Percentiles rank a stretch among this genome's conserved stretches.
phyloP scores from a whole-genome alignment of 2,113 vertebrate species.

The Pseudopodoces humilis region DNA sequence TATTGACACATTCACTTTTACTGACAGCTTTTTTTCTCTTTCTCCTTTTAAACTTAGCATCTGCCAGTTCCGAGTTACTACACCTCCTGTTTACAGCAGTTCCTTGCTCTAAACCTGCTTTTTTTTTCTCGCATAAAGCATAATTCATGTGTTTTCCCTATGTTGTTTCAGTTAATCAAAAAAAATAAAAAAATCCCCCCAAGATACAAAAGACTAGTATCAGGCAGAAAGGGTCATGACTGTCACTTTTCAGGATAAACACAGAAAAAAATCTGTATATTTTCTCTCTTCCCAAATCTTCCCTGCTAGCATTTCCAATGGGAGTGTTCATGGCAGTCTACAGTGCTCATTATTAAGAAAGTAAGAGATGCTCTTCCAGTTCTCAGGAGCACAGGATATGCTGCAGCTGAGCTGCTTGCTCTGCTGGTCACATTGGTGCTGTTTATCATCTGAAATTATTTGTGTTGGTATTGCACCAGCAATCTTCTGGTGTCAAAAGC shows the following conservation, averaged over 20 bases:
- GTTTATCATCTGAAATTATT: neutral
- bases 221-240: neutral
- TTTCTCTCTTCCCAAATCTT: neutral
- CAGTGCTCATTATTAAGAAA: neutral
- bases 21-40: neutral
- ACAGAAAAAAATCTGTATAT: neutral
- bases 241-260: neutral
- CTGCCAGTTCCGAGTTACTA: neutral
- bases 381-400: fast-evolving
- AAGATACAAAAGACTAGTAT: neutral
- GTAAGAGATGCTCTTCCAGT: neutral
- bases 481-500: neutral
- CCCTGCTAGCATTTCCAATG: neutral
- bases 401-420: neutral
- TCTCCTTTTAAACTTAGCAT: neutral
- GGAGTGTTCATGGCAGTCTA: neutral
- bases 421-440: neutral
- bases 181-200: neutral
- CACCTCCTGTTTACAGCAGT: neutral
- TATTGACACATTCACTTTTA: neutral
- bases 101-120: neutral
- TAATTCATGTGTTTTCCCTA: neutral
- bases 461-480: neutral
- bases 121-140: neutral
- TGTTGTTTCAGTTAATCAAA: neutral